phyloP scores from a whole-genome alignment of 2,888 invertebrate species.

The Torymus auratus region DNA sequence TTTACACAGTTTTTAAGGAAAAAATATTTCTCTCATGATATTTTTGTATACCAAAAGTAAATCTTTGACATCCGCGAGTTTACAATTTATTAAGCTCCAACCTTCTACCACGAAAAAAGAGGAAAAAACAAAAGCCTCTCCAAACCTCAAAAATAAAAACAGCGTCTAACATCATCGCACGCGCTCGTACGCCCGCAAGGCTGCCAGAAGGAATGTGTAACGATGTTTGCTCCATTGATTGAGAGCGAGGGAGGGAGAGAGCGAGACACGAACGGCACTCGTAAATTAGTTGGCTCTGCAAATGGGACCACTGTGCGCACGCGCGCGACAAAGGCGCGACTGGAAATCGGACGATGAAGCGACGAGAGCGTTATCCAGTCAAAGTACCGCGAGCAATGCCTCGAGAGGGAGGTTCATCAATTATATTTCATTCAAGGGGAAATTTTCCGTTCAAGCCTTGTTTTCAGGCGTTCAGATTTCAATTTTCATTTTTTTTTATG shows the following conservation, averaged over 20 bases:
- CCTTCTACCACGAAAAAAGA: not conserved
- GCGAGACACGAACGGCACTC: not conserved
- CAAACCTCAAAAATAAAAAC: not conserved
- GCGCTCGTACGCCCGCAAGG: not conserved
- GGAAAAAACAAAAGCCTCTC: not conserved
- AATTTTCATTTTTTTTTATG: too few species aligned
- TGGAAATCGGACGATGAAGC: not conserved
- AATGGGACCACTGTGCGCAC: not conserved
- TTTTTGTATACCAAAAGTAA: too few species aligned
- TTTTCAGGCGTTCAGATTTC: too few species aligned
- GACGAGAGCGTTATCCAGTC: not conserved
- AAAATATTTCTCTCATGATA: too few species aligned
- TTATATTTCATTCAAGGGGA: too few species aligned
- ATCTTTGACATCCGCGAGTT: too few species aligned
- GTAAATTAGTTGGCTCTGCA: not conserved
- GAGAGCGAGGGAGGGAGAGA: slow-evolving; percentile 7
- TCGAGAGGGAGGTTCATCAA: too few species aligned
- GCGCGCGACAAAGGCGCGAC: not conserved
- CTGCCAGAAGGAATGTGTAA: not conserved
- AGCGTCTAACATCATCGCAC: slow-evolving; percentile 2
- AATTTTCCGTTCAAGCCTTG: too few species aligned
- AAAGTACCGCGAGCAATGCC: too few species aligned
- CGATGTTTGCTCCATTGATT: slow-evolving; percentile 30
- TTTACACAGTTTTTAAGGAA: too few species aligned
- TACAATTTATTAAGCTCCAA: too few species aligned